Evolutionary conservation across 2,797 vertebrate species (phyloP), one percentile per base, ranked within the genome.

Genomic region (Rhabdophis nuchalis): DNA sequence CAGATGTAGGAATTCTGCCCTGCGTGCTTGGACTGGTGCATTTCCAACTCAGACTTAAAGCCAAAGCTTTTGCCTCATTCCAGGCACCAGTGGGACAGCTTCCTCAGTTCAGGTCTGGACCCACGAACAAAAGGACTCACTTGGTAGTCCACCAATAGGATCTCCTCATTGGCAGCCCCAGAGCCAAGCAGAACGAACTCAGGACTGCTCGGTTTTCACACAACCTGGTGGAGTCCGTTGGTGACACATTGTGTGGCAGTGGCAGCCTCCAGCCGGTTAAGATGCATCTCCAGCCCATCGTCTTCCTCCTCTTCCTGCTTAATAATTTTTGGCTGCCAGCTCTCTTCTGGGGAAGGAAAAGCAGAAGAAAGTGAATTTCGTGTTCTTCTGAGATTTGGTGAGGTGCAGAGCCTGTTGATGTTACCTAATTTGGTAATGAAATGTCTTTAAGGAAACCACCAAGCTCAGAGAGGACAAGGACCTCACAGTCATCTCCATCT

Each of bases 71-170:
- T 77, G 7, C 92, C 92, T 0, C 92, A 92, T 29, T 92, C 89
- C 89, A 90, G 56, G 92, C 92, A 92, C 92, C 92, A 92, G 12
- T 82, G 85, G 7, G 89, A 54, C 41, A 60, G 27, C 60, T 90
- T 89, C 9, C 64, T 89, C 89, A 87, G 0, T 0, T 1, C 41
- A 23, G 89, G 29, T 6, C 89, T 29, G 85, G 89, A 54, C 1
- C 23, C 12, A 10, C 89, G 89, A 14, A 92, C 18, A 16, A n/a
- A 18, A 5, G 53, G 32, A 0, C 54, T 46, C 36, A 4, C n/a
- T 1, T 23, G 1, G 23, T 1, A 57, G 5, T 32, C 89, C 41
- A 52, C 1, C 54, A 4, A n/a, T 20, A 14, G 16, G 4, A 20
- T 61, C 46, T 87, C 89, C 8, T 82, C 64, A 0, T 23, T 12